These are phyloP conservation scores for Tinamus guttatus DNA, from an alignment of 2,113 vertebrate species.

Conservation along the genomic window DNA sequence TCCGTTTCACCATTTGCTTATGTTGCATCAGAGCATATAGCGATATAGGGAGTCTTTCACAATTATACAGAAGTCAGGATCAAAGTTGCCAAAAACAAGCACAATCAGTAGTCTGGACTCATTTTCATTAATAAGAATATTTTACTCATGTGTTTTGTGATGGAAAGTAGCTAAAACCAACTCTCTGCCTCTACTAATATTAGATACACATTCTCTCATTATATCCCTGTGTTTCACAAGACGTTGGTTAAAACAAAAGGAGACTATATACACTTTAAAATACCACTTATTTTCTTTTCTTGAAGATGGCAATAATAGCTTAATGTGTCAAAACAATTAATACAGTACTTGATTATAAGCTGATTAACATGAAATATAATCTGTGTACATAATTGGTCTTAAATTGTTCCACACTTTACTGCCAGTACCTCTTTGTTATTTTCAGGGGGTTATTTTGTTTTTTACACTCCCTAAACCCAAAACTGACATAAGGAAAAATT, in stretches of 20 bases:
- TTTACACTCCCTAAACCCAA: conserved; percentile 7
- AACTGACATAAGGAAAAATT: background rate
- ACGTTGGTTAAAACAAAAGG: background rate
- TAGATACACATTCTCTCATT: background rate
- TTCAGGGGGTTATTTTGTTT: background rate
- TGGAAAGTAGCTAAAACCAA: background rate
- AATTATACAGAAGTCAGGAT: background rate
- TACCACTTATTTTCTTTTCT: background rate
- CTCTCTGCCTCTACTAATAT: background rate
- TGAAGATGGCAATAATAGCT: background rate
- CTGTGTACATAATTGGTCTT: background rate
- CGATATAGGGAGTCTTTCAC: background rate
- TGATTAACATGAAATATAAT: background rate
- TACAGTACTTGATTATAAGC: background rate
- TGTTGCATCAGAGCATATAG: background rate
- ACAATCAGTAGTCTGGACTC: background rate
- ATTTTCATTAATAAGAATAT: background rate
- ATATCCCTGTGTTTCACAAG: background rate
- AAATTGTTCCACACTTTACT: background rate
- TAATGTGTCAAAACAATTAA: background rate
- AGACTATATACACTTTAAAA: background rate
- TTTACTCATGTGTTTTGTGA: background rate
- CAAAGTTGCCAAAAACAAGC: background rate
- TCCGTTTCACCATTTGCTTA: background rate
- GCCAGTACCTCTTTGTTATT: background rate